Percentiles rank a stretch among this genome's conserved stretches.
Conservation (phyloP, 2,113 vertebrate species). For the Cinclus cinclus region DNA sequence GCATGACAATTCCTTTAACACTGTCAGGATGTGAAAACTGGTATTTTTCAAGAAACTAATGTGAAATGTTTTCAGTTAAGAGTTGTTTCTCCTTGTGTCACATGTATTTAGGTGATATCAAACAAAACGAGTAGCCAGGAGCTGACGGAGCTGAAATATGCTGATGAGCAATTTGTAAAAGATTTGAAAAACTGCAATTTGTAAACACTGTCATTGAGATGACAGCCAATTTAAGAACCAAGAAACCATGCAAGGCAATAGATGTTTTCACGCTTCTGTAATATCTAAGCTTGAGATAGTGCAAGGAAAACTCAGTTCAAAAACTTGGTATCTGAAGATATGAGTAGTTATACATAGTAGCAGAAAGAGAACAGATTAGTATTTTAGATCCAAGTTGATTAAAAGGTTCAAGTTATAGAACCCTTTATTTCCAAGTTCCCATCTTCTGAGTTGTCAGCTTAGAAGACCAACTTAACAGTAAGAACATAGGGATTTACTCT, state of each 20-base stretch:
- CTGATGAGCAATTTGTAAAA: no score
- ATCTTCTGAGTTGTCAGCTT: background rate
- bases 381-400: background rate
- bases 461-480: background rate
- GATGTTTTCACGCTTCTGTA: background rate
- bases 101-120: background rate
- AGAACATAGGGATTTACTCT: background rate
- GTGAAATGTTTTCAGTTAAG: background rate
- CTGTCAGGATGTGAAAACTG: background rate
- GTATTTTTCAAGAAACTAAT: background rate
- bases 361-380: background rate
- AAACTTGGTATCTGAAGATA: background rate
- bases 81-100: background rate
- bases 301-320: background rate
- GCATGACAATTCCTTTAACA: background rate
- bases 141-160: background rate
- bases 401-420: background rate
- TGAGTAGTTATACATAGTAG: background rate
- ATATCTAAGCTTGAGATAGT: background rate
- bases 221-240: background rate
- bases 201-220: background rate
- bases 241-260: background rate
- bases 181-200: background rate
- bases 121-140: background rate
- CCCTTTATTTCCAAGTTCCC: background rate